Evolutionary conservation across 2,113 vertebrate species (phyloP), one percentile per base, ranked within the genome.

Genomic region (Leptosomus discolor): DNA sequence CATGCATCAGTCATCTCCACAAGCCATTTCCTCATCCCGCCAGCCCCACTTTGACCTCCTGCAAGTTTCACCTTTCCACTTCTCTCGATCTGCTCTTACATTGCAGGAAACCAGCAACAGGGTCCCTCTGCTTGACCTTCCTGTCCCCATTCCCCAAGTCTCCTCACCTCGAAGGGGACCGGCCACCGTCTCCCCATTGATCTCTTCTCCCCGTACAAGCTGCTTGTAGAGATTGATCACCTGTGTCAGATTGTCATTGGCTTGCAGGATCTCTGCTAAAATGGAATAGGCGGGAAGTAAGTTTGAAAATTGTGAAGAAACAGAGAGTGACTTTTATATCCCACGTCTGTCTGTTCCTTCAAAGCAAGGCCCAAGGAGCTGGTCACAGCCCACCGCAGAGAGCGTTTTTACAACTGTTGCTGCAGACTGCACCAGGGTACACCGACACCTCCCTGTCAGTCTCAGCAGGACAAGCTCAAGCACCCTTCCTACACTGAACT

Each of bases 231-330:
- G 97, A 96, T 99, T 99, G 96, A 99, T 99, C 94, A 99, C 99
- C 91, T 99, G 99, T 7, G 99, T 99, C 96, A 99, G 98, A 98
- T 98, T 99, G 98, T 99, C 99, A 18, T 99, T 99, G 93, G 99
- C 99, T 97, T 99, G 99, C 89, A 99, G 97, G 97, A 99, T 99
- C 94, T 99, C 99, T 37, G 99, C 99, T 99, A 94, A 48, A 96
- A 96, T 1, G 50, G 39, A 64, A 67, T 1, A 85, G 71, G 67
- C 53, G 53, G 43, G 26, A 48, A 78, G 6, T 9, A 53, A 74
- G 32, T 14, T 74, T 70, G 61, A 54, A 85, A 82, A 85, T 6
- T 13, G 11, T 34, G 6, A 64, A 41, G 39, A 73, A 85, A 68
- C 32, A 50, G 17, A 27, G 20, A 67, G 24, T 37, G 27, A 88